Evolutionary conservation across 2,888 invertebrate species (phyloP).

Genomic region (Apamea anceps): DNA sequence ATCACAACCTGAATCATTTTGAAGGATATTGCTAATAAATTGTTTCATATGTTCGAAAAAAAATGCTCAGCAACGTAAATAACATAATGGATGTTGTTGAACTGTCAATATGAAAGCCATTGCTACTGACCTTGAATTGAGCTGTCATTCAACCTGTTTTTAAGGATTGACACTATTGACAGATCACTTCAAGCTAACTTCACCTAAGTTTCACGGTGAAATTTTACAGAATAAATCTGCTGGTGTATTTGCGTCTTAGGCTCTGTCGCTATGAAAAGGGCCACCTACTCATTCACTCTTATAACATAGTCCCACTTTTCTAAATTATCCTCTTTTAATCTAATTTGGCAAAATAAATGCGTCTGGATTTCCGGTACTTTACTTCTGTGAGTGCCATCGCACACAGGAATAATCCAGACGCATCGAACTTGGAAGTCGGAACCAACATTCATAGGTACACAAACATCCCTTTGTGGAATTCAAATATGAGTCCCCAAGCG

Average conservation of each 20-base stretch:
- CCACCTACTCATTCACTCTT: too few relatives aligned
- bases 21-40: too few relatives aligned
- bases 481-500: background rate
- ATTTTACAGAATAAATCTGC: background rate
- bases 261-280: background rate
- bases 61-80: too few relatives aligned
- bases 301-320: background rate
- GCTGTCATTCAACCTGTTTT: too few relatives aligned
- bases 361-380: slow-evolving; percentile 4
- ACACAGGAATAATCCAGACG: slow-evolving; percentile 12
- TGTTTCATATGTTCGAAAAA: too few relatives aligned
- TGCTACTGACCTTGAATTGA: background rate
- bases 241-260: background rate
- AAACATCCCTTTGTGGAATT: slow-evolving; percentile 11
- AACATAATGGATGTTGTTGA: too few relatives aligned
- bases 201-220: background rate
- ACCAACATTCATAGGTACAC: slow-evolving; percentile 1
- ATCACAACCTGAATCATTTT: too few relatives aligned
- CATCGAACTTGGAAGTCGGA: slow-evolving; percentile 11
- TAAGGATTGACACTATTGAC: too few relatives aligned
- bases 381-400: background rate
- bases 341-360: background rate
- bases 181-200: too few relatives aligned
- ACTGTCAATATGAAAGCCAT: too few relatives aligned
- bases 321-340: too few relatives aligned